Base-by-base conservation (phyloP, 2,113 vertebrate species). In the Sylvietta virens region DNA sequence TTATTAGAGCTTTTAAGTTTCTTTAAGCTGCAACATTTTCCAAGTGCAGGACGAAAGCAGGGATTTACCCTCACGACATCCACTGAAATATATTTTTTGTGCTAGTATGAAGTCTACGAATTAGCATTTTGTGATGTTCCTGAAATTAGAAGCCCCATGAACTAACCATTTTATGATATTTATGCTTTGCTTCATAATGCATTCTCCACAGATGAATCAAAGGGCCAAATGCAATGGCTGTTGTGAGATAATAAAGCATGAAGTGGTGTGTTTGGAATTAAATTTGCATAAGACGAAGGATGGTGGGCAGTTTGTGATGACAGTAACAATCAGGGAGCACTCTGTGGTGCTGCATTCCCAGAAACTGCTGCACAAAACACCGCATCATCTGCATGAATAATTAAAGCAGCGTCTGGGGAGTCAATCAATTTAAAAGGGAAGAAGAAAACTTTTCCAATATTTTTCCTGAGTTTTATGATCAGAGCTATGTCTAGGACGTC, bases 121-220 rank as follows among this genome's bases (percentile, higher is more conserved):
- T 98, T 98, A 98, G 95, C 97, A 96, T 97, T 97, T 97, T 97
- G 96, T 97, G 95, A 96, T 97, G 96, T 97, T 97, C 88, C 96
- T 97, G 96, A 98, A 97, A 98, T 97, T 98, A 98, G 97, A 98
- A 98, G 96, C 97, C 94, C 97, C 98, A 97, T 97, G 98, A 98
- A 98, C 97, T 97, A 98, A 98, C 95, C 97, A 97, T 95, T 98
- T 98, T 86, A 97, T 94, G 94, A 97, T 97, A 97, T 98, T 94
- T 98, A 97, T 98, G 97, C 97, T 98, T 98, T 98, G 97, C 97
- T 96, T 98, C 96, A 91, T 97, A 98, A 98, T 98, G 97, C 97
- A 97, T 98, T 98, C 97, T 98, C 97, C 97, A 98, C 98, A 98
- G 97, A 97, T 88, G 95, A 98, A 98, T 98, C 98, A 98, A 98